Evolutionary conservation across 2,797 vertebrate species (phyloP).

Genomic region (Gymnopithys bicolor): DNA sequence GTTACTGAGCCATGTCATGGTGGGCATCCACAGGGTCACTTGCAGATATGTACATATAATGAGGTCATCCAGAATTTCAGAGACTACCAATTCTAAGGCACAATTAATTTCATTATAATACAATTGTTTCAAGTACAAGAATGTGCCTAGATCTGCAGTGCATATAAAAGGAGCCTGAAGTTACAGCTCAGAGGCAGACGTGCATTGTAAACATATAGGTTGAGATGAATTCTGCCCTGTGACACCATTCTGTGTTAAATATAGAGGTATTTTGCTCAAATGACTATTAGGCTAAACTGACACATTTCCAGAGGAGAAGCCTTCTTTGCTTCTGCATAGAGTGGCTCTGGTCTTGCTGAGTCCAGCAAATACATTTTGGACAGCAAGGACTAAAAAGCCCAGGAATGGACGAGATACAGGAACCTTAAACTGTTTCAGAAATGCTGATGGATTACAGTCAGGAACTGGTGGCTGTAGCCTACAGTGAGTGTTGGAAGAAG

Average conservation of each 20-base stretch:
- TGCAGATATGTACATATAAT: not conserved
- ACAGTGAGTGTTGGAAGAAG: not conserved
- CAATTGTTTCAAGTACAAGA: not conserved
- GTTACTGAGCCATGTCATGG: not conserved
- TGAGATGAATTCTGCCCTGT: not conserved
- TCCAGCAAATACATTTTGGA: not conserved
- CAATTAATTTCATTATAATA: not conserved
- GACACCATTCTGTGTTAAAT: not conserved
- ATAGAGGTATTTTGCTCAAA: not conserved
- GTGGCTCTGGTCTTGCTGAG: not conserved
- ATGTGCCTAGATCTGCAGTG: not conserved
- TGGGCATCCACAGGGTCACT: not conserved
- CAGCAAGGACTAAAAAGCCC: not conserved
- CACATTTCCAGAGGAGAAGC: not conserved
- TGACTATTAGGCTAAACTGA: not conserved
- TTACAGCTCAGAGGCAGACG: not conserved
- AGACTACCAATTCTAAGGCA: not conserved
- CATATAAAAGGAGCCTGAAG: not conserved
- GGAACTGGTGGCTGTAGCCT: not conserved
- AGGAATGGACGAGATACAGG: not conserved
- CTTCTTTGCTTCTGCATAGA: not conserved
- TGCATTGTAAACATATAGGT: not conserved
- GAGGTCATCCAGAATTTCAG: not conserved
- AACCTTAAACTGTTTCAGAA: not conserved
- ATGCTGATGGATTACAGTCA: not conserved